These are phyloP conservation scores for Pseudeuparius sepicola DNA, from an alignment of 2,888 invertebrate species.

Conservation along the genomic window DNA sequence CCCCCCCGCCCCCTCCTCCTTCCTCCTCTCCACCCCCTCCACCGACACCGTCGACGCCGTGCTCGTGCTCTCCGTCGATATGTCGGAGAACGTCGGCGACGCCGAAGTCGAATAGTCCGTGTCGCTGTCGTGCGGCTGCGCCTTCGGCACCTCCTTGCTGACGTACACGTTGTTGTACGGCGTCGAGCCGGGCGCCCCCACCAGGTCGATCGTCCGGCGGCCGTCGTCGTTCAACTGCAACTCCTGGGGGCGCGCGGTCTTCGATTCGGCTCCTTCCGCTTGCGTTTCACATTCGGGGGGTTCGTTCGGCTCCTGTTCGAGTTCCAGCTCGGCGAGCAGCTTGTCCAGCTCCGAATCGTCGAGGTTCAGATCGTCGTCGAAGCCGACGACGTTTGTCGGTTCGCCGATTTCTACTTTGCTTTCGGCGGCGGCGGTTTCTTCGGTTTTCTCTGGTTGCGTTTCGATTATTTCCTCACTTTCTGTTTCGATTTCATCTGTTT, in stretches of 20 bases:
- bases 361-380: too few relatives aligned
- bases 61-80: constrained; percentile 21
- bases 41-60: constrained; percentile 26
- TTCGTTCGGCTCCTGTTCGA: constrained; percentile 19
- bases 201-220: too few relatives aligned
- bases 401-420: too few relatives aligned
- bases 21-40: constrained; percentile 21
- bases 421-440: too few relatives aligned
- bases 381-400: too few relatives aligned
- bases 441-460: too few relatives aligned
- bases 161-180: constrained; percentile 39
- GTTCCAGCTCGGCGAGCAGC: constrained; percentile 16
- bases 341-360: too few relatives aligned
- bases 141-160: constrained; percentile 27
- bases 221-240: constrained; percentile 19
- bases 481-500: too few relatives aligned
- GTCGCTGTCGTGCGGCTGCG: constrained; percentile 22
- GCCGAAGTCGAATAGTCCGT: constrained; percentile 31
- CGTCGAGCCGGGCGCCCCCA: constrained; percentile 38
- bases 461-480: too few relatives aligned
- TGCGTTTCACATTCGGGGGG: constrained; percentile 15
- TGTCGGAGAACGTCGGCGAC: constrained; percentile 33
- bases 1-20: constrained; percentile 9
- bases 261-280: constrained; percentile 7
- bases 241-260: constrained; percentile 21